Conservation (phyloP, 1,140 invertebrate genomes). For the Trichonephila clavata region DNA sequence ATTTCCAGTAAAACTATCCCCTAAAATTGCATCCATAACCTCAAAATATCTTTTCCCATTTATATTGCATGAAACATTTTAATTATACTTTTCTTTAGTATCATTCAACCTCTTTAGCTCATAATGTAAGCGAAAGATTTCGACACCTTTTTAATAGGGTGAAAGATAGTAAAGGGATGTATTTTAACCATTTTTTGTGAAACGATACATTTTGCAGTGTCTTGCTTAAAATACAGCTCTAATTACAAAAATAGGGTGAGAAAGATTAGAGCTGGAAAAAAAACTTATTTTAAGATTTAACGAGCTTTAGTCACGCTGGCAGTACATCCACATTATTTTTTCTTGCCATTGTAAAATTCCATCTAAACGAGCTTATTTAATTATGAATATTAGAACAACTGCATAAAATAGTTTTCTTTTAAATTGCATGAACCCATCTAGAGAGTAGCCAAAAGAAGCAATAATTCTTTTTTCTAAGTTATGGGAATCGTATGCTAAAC, state of each 20-base stretch:
- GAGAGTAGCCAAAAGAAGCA: not conserved
- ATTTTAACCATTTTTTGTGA: not conserved
- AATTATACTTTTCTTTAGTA: no score
- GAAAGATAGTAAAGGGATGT: not conserved
- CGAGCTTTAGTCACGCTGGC: not conserved
- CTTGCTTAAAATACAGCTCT: not conserved
- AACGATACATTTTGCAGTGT: not conserved
- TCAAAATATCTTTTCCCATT: no score
- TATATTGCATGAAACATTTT: no score
- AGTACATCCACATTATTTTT: not conserved
- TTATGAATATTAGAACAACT: not conserved
- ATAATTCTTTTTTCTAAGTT: conserved; percentile 2
- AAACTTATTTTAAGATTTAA: conserved; percentile 4
- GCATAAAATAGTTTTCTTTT: conserved; percentile 1
- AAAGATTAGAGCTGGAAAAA: not conserved
- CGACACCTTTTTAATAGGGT: not conserved
- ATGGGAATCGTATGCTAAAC: not conserved
- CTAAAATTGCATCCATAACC: no score
- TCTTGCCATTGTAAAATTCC: not conserved
- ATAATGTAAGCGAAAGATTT: not conserved
- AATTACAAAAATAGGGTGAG: conserved; percentile 10
- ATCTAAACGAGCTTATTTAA: conserved; percentile 39
- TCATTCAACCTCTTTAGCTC: not conserved
- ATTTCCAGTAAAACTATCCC: no score
- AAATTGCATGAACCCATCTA: not conserved